Conservation (phyloP, 2,113 vertebrate genomes). For the Notothenia coriiceps region DNA sequence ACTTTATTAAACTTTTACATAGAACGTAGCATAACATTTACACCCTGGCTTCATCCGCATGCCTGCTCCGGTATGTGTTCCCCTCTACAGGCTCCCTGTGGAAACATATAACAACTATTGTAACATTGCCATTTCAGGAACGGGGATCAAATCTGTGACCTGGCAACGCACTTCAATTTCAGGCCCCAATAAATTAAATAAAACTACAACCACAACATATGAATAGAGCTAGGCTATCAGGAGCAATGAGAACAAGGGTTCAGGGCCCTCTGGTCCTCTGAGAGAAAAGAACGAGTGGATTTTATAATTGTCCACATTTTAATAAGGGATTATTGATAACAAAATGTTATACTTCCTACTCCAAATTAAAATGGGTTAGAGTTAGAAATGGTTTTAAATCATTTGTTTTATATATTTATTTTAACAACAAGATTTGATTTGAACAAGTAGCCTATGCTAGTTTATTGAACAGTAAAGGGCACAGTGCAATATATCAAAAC, state of each 20-base stretch:
- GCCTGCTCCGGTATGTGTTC: too few species aligned
- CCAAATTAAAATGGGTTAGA: too few species aligned
- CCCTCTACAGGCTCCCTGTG: too few species aligned
- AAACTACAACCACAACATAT: conserved; percentile 21
- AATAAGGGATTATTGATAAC: background rate
- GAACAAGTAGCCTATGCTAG: background rate
- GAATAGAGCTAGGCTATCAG: conserved; percentile 21
- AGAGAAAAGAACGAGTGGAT: conserved; percentile 7
- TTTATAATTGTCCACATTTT: conserved; percentile 3
- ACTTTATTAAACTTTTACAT: too few species aligned
- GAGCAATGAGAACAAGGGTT: conserved; percentile 27
- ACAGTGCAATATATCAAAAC: background rate
- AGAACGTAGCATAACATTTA: too few species aligned
- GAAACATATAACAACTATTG: too few species aligned
- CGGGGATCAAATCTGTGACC: conserved; percentile 51
- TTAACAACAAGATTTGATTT: background rate
- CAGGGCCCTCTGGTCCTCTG: conserved; percentile 18
- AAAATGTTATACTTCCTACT: background rate
- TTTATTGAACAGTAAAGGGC: background rate
- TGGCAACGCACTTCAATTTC: conserved; percentile 44
- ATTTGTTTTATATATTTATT: background rate
- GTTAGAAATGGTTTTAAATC: background rate
- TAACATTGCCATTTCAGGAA: conserved; percentile 17
- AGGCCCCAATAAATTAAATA: conserved; percentile 43
- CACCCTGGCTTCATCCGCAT: too few species aligned